Base-by-base conservation (phyloP, 2,797 vertebrate species). In the Paguma larvata region DNA sequence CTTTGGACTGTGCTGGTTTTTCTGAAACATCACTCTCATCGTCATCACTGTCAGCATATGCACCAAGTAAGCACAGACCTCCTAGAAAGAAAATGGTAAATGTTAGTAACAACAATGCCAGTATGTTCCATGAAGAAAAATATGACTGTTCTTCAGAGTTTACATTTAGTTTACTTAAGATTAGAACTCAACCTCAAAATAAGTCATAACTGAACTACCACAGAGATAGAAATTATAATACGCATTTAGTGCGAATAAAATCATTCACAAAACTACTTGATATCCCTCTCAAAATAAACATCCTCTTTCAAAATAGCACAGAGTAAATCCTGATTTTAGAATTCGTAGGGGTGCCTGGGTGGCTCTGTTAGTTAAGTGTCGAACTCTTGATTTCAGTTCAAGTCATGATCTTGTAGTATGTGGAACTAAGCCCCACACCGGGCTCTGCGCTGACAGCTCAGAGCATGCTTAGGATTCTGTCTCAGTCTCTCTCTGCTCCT, bases 11-110 rank as follows among this genome's bases (percentile, higher is more conserved):
- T 3, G 96, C 21, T 0, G 97, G n/a, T 87, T 98, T 99, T 82
- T 98, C 99, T 0, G 89, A 91, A 16, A 98, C 97, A 53, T 98
- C 99, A 0, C 97, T 98, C 73, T 99, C 99, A 48, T 99, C 99
- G 0, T 99, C 99, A 1, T 99, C 99, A 0, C 99, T 99, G 97
- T 99, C 99, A 18, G 99, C 99, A 21, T 99, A 99, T 32, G 99
- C 99, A 34, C 99, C 99, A 1, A 99, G 99, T 82, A 99, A 98
- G 63, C 99, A 99, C 91, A 99, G 98, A 0, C 99, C 99, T 97
- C 99, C 99, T 99, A 89, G 46, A 89, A n/a, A 83, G 18, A 93
- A 46, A 92, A 85, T 41, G 10, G 19, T 0, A 59, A 53, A 38
- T 41, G 38, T 85, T 25, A 53, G 10, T 23, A 38, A 92, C 15